phyloP scores from a whole-genome alignment of 2,113 vertebrate species.

The Aldabrachelys gigantea region DNA sequence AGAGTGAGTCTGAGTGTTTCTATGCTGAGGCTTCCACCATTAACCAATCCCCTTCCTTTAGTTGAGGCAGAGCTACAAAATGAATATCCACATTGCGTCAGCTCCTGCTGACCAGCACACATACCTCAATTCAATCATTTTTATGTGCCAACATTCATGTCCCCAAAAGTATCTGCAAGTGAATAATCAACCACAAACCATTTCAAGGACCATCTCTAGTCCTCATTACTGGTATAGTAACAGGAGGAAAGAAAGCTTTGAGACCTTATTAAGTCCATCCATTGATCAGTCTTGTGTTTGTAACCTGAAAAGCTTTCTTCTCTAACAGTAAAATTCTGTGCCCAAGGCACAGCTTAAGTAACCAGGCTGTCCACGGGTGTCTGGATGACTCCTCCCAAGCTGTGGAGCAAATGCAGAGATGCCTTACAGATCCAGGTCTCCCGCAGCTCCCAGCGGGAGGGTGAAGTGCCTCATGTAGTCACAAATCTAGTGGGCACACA shows the following conservation, averaged over 20 bases:
- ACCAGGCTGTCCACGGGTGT: neutral
- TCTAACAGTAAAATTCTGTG: neutral
- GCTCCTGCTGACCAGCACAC: neutral
- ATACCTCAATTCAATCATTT: neutral
- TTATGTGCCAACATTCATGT: neutral
- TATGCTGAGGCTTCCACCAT: neutral
- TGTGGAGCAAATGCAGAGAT: neutral
- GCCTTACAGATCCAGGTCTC: neutral
- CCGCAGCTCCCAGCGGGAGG: neutral
- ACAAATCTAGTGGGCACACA: neutral
- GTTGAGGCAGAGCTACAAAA: neutral
- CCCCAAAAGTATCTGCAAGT: neutral
- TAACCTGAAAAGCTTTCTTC: neutral
- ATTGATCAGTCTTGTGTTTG: neutral
- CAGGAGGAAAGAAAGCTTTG: neutral
- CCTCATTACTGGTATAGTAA: neutral
- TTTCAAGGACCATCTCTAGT: neutral
- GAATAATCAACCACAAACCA: neutral
- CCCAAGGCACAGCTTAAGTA: neutral
- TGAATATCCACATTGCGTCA: neutral
- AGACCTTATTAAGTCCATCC: neutral
- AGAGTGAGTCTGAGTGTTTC: neutral
- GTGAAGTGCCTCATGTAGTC: neutral
- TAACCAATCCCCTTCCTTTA: neutral
- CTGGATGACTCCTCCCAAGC: neutral